Base-by-base conservation (phyloP, 2,797 vertebrate genomes). In the Eleutherodactylus coqui region DNA sequence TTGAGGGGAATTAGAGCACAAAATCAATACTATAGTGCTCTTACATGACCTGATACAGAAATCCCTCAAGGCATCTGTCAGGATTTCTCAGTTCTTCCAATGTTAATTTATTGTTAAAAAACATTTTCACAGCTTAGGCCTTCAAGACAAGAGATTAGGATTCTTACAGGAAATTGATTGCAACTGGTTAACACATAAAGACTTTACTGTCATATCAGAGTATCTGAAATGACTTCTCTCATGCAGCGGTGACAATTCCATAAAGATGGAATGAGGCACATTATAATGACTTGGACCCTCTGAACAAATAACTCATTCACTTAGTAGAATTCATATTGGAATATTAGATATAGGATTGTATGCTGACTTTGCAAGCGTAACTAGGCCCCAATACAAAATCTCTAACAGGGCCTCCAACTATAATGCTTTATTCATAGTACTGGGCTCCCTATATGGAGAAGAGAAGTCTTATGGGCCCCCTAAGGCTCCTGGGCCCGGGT, bases 1-100 rank as follows among this genome's bases (percentile, higher is more conserved):
- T 34, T 89, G 38, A 75, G 45, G 88, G 88, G 86, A 89, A 17
- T 78, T 4, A 91, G 72, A 86, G 84, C 45, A 4, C 27, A 70
- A 27, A 82, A 79, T 89, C 91, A 86, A 45, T 86, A 89, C 58
- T 75, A 75, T 51, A 7, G 77, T 80, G 76, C 75, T 76, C 51
- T 77, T 47, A 79, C 0, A 73, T 88, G 86, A 86, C 69, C 75
- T 73, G 32, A 90, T 82, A 16, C 70, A 64, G 80, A 86, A 87
- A 87, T 14, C 14, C 27, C 58, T n/a, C 0, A 16, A 24, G 17
- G 75, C 86, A 5, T 0, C 0, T 3, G 77, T 75, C 80, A 49
- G 47, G 19, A 58, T 85, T 89, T 88, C 69, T 10, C 85, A 79
- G 77, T 85, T 83, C 76, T 64, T 73, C 84, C 9, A 79, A 64